phyloP scores from a whole-genome alignment of 2,888 invertebrate species.

The Tipula vernalis region DNA sequence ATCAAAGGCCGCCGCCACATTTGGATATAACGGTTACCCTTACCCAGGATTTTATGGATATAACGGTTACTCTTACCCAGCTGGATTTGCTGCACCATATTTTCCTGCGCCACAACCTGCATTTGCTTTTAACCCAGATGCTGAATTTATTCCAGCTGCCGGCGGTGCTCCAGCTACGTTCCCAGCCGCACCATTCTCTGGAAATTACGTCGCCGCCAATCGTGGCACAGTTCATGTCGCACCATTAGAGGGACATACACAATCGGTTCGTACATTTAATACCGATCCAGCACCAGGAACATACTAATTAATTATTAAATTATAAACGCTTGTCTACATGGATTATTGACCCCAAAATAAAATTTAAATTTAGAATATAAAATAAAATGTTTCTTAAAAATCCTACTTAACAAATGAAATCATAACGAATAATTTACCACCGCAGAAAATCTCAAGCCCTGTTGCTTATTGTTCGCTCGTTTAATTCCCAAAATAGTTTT shows the following conservation, averaged over 20 bases:
- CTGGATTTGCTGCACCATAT: not conserved
- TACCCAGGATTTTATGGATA: not conserved
- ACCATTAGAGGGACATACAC: not conserved
- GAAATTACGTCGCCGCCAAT: not conserved
- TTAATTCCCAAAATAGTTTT: not conserved
- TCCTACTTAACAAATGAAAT: not conserved
- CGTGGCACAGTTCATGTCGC: not conserved
- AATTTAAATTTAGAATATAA: not conserved
- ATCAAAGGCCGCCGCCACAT: not conserved
- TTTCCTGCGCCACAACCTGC: not conserved
- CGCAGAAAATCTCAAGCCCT: not conserved
- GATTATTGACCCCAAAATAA: not conserved
- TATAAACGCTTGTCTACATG: not conserved
- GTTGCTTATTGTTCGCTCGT: not conserved
- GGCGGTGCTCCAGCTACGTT: not conserved
- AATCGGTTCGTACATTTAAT: not conserved
- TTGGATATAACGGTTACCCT: not conserved
- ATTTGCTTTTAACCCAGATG: not conserved
- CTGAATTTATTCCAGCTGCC: not conserved
- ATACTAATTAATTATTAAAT: not conserved
- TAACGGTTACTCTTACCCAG: not conserved
- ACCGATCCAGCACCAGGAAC: not conserved
- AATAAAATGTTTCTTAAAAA: not conserved
- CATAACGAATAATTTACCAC: not conserved
- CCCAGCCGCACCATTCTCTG: not conserved